Evolutionary conservation across 2,888 invertebrate species (phyloP), one percentile per base, ranked within the genome.

Genomic region (Pseudococcus longispinus): DNA sequence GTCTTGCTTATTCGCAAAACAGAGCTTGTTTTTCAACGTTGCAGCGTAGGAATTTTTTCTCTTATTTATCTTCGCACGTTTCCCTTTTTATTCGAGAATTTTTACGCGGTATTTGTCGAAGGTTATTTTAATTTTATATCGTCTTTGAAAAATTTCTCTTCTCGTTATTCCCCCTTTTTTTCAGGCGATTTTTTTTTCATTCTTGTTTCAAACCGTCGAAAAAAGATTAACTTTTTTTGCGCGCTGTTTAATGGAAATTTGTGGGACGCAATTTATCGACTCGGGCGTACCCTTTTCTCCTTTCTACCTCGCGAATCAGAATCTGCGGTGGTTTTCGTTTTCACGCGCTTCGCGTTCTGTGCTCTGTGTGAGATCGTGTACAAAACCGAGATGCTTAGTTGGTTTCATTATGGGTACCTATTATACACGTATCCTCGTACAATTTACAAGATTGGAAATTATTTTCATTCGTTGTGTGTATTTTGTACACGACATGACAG

Each of bases 201-300:
- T 70, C 20, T 29, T 13, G 15, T 60, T 1, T 23, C 0, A n/a
- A 60, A 60, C 23, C 70, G 70, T 18, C 70, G 44, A 70, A 23
- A 60, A 23, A 60, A 60, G 60, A 60, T 60, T 60, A 60, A 23
- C 20, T 60, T 60, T 60, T 20, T n/a, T n/a, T 20, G 60, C 44
- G 60, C 60, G 60, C 15, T 60, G 60, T 60, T 20, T 60, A 60
- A 60, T 60, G 60, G 23, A 60, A 60, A 60, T 60, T 60, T 60
- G 60, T 60, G n/a, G 60, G 60, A 60, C 60, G 60, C 60, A 60
- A 60, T 60, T 60, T 60, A 60, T 60, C 23, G 60, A 60, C 60
- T 60, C 20, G 60, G 15, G 44, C 2, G 44, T 46, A 15, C 44
- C 8, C 3, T 46, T 46, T 46, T 46, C n/a, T n/a, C 60, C 60